These are phyloP conservation scores for Tachystola acroxantha DNA, from an alignment of 2,888 invertebrate species.

Conservation along the genomic window DNA sequence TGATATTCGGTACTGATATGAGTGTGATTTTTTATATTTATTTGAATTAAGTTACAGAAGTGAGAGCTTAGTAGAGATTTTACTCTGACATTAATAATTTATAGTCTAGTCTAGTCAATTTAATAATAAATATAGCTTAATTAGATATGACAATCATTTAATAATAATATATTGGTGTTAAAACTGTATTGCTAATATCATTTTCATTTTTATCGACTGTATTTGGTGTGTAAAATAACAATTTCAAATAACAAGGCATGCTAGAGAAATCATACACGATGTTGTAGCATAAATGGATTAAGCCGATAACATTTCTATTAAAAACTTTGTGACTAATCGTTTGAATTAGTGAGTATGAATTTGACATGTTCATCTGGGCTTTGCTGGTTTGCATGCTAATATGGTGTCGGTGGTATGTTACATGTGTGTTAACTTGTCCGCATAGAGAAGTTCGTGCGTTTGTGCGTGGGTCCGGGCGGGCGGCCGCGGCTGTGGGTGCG, in stretches of 20 bases:
- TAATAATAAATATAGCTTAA: conserved; percentile 2
- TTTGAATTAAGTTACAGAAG: background rate
- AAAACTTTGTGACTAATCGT: too few relatives aligned
- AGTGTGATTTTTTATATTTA: conserved; percentile 1
- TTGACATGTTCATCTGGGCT: too few relatives aligned
- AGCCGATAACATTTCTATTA: too few relatives aligned
- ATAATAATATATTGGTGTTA: background rate
- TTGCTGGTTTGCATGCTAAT: background rate
- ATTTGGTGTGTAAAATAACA: too few relatives aligned
- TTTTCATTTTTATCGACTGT: background rate
- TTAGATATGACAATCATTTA: background rate
- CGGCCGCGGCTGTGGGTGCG: conserved; percentile 69
- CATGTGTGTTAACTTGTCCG: conserved; percentile 25
- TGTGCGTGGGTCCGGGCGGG: conserved; percentile 69
- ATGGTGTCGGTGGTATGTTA: conserved; percentile 6
- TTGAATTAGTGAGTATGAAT: too few relatives aligned
- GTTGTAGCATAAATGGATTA: too few relatives aligned
- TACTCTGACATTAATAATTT: conserved; percentile 11
- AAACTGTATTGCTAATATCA: conserved; percentile 1
- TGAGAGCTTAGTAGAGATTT: conserved; percentile 11
- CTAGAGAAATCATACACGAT: too few relatives aligned
- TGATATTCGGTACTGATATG: conserved; percentile 1
- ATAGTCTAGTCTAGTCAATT: conserved; percentile 16
- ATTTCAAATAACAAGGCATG: too few relatives aligned
- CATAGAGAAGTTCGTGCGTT: conserved; percentile 55